Evolutionary conservation across 2,888 invertebrate species (phyloP).

Genomic region (Andricus quercusramuli): DNA sequence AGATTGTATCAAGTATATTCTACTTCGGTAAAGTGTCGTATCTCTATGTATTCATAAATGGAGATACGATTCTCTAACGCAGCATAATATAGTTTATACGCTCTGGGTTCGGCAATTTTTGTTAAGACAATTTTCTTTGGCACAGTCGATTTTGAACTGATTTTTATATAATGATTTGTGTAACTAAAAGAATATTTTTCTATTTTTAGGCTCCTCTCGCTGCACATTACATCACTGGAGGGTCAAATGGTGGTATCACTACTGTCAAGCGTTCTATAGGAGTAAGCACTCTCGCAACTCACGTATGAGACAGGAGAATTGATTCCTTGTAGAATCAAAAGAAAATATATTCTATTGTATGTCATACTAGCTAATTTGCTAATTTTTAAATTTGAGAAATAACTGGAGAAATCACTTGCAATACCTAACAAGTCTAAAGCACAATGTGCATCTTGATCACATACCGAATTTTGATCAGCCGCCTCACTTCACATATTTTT

Average conservation of each 20-base stretch:
- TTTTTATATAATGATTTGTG: not conserved
- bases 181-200: conserved; percentile 5
- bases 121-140: too few relatives aligned
- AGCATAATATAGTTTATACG: too few relatives aligned
- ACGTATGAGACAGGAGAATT: conserved; percentile 81
- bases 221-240: conserved; percentile 77
- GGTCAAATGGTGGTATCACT: conserved; percentile 81
- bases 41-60: too few relatives aligned
- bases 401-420: conserved; percentile 6
- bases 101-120: too few relatives aligned
- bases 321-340: conserved; percentile 72
- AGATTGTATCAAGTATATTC: too few relatives aligned
- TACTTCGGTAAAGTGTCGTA: too few relatives aligned
- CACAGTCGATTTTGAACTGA: too few relatives aligned
- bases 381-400: conserved; percentile 8
- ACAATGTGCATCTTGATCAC: conserved; percentile 19
- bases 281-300: conserved; percentile 83
- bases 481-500: conserved; percentile 30
- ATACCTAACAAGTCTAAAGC: conserved; percentile 11
- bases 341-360: conserved; percentile 25
- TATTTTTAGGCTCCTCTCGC: conserved; percentile 73
- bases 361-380: conserved; percentile 20
- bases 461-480: conserved; percentile 25
- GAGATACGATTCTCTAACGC: too few relatives aligned
- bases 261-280: conserved; percentile 81